Evolutionary conservation across 2,113 vertebrate species (phyloP), one percentile per base, ranked within the genome.

Genomic region (Periophthalmus modestus): DNA sequence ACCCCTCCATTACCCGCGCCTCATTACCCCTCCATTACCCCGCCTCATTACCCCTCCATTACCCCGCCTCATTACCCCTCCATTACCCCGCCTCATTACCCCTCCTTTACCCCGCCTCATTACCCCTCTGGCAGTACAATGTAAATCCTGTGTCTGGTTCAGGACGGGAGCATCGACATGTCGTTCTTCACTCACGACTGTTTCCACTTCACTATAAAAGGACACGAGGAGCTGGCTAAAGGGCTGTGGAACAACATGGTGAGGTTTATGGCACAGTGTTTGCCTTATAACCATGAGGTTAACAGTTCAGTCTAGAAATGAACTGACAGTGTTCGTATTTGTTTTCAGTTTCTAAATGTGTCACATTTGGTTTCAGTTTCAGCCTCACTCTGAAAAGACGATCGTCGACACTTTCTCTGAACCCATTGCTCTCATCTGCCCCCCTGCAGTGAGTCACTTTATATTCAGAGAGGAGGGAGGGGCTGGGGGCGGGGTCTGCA

Each of bases 231-330:
- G 88, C 85, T 95, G 82, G 93, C 94, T 62, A 95, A 93, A 67
- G 94, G 90, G 15, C 88, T 95, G 23, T 95, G 94, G 94, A 95
- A 95, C 89, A 95, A 95, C 85, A 95, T 95, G 94, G 94, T 95
- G 78, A 85, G 71, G 58, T 5, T 5, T 21, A 28, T 28, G 28
- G 28, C 28, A 28, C 3, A 28, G 28, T 28, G 28, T 28, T 28
- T 28, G 28, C 3, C 28, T 3, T 28, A 1, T 28, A 28, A 28
- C 28, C 28, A 28, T 28, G 28, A 28, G 28, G 28, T 28, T 28
- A 28, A 28, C 28, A 28, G 28, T 28, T 28, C 28, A 28, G 3
- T 28, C 28, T 28, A 9, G 39, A 18, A 7, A 52, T 52, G 50
- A 1, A 15, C 2, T 52, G 18, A 52, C 15, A 52, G 28, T 18